Evolutionary conservation across 2,113 vertebrate species (phyloP).

Genomic region (Platichthys flesus): DNA sequence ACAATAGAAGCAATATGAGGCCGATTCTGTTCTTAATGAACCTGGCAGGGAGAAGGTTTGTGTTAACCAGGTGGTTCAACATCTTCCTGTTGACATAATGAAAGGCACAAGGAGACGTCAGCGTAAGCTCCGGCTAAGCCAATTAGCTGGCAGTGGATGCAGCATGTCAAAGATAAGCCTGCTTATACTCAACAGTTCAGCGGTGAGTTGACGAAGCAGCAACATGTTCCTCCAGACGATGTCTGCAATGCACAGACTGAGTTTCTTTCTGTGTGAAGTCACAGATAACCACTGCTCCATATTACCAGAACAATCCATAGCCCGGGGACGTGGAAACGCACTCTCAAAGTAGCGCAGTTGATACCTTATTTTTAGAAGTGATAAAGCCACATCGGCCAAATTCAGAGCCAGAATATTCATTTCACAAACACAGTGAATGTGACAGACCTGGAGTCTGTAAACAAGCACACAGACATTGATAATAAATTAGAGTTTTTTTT

Average conservation of each 20-base stretch:
- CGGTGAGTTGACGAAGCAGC: conserved; percentile 1
- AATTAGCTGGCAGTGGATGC: conserved; percentile 43
- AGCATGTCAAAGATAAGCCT: conserved; percentile 34
- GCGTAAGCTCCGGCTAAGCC: conserved; percentile 50
- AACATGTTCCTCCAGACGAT: not conserved
- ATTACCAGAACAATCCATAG: conserved; percentile 15
- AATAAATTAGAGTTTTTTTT: not conserved
- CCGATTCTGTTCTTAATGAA: conserved; percentile 7
- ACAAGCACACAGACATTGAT: not conserved
- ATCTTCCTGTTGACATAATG: not conserved
- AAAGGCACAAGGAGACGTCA: conserved; percentile 16
- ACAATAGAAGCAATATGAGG: not conserved
- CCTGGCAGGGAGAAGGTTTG: conserved; percentile 10
- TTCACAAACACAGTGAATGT: not conserved
- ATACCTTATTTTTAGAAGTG: conserved; percentile 49
- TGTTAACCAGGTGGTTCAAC: not conserved
- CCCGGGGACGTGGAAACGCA: conserved; percentile 30
- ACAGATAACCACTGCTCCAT: not conserved
- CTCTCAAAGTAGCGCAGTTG: conserved; percentile 39
- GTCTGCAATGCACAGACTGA: not conserved
- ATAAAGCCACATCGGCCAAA: conserved; percentile 8
- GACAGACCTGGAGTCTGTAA: not conserved
- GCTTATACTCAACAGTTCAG: conserved; percentile 4
- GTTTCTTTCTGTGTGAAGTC: conserved; percentile 7
- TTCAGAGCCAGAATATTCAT: conserved; percentile 18